phyloP scores from a whole-genome alignment of 2,888 invertebrate genomes.

The Eulithis testata region DNA sequence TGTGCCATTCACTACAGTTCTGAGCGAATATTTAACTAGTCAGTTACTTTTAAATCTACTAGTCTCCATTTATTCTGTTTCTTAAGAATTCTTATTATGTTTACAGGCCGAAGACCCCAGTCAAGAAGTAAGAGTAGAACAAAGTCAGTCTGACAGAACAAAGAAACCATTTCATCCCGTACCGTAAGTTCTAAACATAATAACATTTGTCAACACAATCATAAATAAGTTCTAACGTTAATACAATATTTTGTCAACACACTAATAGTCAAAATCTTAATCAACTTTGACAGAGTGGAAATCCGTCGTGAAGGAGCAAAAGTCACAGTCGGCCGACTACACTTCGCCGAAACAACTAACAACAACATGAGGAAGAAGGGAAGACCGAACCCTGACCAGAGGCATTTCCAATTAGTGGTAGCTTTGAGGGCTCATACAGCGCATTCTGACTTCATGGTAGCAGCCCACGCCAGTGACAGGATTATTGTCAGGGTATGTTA shows the following conservation, averaged over 20 bases:
- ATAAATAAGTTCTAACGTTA: too few relatives aligned
- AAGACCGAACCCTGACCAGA: slow-evolving; percentile 98
- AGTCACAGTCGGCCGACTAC: slow-evolving; percentile 97
- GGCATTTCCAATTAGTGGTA: slow-evolving; percentile 98
- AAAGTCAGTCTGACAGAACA: slow-evolving; percentile 98
- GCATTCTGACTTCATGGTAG: slow-evolving; percentile 91
- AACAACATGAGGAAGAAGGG: slow-evolving; percentile 99
- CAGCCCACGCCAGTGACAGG: slow-evolving; percentile 96
- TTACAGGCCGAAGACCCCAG: slow-evolving; percentile 93
- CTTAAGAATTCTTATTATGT: background rate
- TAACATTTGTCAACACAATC: too few relatives aligned
- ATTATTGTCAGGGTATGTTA: slow-evolving; percentile 96
- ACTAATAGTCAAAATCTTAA: background rate
- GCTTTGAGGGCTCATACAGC: slow-evolving; percentile 95
- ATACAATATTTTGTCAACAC: too few relatives aligned
- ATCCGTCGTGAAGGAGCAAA: slow-evolving; percentile 95
- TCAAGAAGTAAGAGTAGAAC: slow-evolving; percentile 97
- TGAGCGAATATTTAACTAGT: too few relatives aligned
- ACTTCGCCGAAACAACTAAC: slow-evolving; percentile 99
- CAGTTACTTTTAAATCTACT: background rate
- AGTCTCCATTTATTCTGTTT: background rate
- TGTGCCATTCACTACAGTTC: too few relatives aligned
- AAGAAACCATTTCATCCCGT: slow-evolving; percentile 99
- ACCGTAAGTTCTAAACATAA: slow-evolving; percentile 86
- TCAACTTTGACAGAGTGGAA: slow-evolving; percentile 86